Conservation (phyloP, 2,888 invertebrate genomes). For the Apamea anceps region DNA sequence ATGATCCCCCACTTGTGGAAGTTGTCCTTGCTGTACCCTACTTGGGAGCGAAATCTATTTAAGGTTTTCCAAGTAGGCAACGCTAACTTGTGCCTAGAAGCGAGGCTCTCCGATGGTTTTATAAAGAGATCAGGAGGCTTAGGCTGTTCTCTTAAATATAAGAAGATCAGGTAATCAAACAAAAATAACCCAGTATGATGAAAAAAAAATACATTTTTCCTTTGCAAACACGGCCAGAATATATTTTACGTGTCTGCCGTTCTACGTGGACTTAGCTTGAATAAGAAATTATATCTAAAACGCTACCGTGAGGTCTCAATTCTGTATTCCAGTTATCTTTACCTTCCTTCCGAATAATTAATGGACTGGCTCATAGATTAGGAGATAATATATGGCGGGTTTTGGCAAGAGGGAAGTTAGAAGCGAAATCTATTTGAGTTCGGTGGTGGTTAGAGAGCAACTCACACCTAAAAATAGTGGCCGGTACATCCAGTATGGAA, state of each 20-base stretch:
- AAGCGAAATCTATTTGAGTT: too few species aligned
- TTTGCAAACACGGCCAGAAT: neutral
- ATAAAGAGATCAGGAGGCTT: too few species aligned
- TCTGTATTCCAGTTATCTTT: slow-evolving; percentile 46
- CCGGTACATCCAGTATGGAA: too few species aligned
- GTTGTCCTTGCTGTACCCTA: too few species aligned
- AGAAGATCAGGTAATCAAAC: neutral
- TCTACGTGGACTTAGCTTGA: slow-evolving; percentile 9
- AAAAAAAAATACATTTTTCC: neutral
- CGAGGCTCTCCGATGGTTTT: too few species aligned
- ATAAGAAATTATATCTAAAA: slow-evolving; percentile 47
- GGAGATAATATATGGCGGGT: neutral
- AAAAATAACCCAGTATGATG: neutral
- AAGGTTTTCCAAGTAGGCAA: too few species aligned
- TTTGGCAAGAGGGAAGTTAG: neutral
- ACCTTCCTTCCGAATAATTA: slow-evolving; percentile 42
- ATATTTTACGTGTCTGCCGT: slow-evolving; percentile 13
- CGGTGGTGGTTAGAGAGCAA: neutral
- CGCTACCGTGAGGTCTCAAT: slow-evolving; percentile 25
- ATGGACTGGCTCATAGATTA: slow-evolving; percentile 34
- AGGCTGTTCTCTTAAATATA: too few species aligned
- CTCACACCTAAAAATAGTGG: too few species aligned
- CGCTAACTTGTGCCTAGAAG: too few species aligned
- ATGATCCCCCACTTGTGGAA: too few species aligned
- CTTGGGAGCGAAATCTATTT: too few species aligned